These are phyloP conservation scores for Drosophila peninsularis DNA, from an alignment of 2,888 invertebrate genomes.

Conservation along the genomic window DNA sequence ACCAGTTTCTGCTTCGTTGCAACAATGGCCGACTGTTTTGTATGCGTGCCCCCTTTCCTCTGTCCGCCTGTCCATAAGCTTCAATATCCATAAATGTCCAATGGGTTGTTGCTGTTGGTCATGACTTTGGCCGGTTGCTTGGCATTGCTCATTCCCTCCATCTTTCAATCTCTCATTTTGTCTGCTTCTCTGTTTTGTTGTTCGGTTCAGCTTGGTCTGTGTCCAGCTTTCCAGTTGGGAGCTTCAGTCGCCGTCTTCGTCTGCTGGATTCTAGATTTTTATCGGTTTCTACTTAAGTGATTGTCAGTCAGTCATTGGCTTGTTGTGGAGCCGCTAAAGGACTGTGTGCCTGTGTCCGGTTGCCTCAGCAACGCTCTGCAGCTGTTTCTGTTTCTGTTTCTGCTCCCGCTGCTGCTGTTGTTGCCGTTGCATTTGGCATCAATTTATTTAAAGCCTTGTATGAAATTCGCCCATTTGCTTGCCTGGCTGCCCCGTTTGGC, in stretches of 20 bases:
- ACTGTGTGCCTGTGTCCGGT: slow-evolving; percentile 37
- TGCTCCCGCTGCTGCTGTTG: slow-evolving; percentile 7
- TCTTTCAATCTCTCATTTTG: slow-evolving; percentile 24
- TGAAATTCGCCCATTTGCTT: slow-evolving; percentile 51
- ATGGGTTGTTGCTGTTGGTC: slow-evolving; percentile 64
- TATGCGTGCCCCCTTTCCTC: slow-evolving; percentile 7
- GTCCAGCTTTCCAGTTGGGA: slow-evolving; percentile 46
- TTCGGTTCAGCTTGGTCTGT: slow-evolving; percentile 14
- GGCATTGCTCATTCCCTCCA: slow-evolving; percentile 44
- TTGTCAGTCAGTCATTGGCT: slow-evolving; percentile 78
- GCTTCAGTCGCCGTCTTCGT: slow-evolving; percentile 55
- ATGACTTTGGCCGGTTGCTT: slow-evolving; percentile 66
- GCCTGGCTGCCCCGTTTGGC: slow-evolving; percentile 11
- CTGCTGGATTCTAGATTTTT: slow-evolving; percentile 69
- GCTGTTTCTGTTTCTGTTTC: neutral
- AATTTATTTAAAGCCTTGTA: slow-evolving; percentile 71
- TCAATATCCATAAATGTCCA: slow-evolving; percentile 80
- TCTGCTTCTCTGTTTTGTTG: slow-evolving; percentile 22
- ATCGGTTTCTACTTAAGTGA: slow-evolving; percentile 80
- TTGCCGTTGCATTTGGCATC: slow-evolving; percentile 54
- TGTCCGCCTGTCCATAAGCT: slow-evolving; percentile 71
- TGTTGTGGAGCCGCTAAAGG: slow-evolving; percentile 31
- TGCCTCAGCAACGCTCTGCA: slow-evolving; percentile 9
- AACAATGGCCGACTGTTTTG: slow-evolving; percentile 49
- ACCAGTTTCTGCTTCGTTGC: slow-evolving; percentile 60